Percentiles rank a stretch among this genome's conserved stretches.
These are phyloP conservation scores for Tetheella fluctuosa DNA, from an alignment of 2,888 invertebrate genomes.

Conservation along the genomic window DNA sequence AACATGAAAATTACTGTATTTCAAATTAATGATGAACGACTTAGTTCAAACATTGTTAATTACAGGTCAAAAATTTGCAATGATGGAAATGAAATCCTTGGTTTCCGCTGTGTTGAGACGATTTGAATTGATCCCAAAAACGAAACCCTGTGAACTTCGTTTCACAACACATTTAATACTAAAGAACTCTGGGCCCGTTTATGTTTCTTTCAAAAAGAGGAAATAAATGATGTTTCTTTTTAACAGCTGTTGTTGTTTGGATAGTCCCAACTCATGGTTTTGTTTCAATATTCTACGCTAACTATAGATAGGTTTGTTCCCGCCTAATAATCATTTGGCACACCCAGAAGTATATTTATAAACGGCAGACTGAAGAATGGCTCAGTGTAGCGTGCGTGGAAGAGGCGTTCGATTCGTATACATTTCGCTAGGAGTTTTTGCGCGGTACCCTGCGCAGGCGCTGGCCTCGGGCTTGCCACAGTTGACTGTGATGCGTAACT, in stretches of 20 bases:
- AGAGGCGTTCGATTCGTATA: conserved; percentile 49
- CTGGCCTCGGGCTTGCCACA: conserved; percentile 27
- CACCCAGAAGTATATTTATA: conserved; percentile 73
- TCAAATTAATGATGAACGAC: conserved; percentile 69
- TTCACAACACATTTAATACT: conserved; percentile 69
- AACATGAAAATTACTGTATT: too few species aligned
- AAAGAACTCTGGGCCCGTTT: conserved; percentile 63
- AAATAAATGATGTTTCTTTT: conserved; percentile 16
- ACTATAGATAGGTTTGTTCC: conserved; percentile 54
- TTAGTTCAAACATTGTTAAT: conserved; percentile 23
- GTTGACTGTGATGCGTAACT: conserved; percentile 58
- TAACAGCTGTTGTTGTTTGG: conserved; percentile 44
- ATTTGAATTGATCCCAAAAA: conserved; percentile 75
- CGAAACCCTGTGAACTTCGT: conserved; percentile 67
- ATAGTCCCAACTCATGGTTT: conserved; percentile 30
- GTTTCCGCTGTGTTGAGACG: conserved; percentile 77
- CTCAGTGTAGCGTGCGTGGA: conserved; percentile 64
- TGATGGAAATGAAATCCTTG: conserved; percentile 84
- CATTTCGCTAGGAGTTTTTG: conserved; percentile 36
- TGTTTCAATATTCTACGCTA: conserved; percentile 37
- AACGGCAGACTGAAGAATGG: conserved; percentile 60
- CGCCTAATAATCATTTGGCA: conserved; percentile 65
- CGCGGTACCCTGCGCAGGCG: conserved; percentile 41
- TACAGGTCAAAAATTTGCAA: conserved; percentile 86
- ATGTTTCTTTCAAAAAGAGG: conserved; percentile 53